These are phyloP conservation scores for Cotesia vestalis DNA, from an alignment of 1,140 invertebrate genomes.

Conservation along the genomic window DNA sequence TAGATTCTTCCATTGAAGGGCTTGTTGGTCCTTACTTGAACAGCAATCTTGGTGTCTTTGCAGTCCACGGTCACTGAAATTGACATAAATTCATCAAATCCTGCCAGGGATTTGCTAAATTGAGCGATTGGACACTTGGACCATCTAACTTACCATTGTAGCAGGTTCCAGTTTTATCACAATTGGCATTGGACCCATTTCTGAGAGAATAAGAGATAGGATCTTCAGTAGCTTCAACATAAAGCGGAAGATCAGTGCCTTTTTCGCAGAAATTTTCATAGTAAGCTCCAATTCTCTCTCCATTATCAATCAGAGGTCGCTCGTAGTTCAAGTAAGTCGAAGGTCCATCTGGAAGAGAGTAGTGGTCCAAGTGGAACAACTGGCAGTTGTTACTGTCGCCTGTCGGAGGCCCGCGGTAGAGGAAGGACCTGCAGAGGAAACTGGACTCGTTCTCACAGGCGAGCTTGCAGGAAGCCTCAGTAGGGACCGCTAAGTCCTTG, in stretches of 20 bases:
- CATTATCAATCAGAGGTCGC: slow-evolving; percentile 88
- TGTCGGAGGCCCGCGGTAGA: slow-evolving; percentile 81
- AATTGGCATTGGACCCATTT: slow-evolving; percentile 79
- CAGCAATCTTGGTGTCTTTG: slow-evolving; percentile 92
- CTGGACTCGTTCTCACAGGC: slow-evolving; percentile 93
- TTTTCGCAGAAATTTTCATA: slow-evolving; percentile 88
- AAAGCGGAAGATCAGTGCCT: not conserved
- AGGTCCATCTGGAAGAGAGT: slow-evolving; percentile 88
- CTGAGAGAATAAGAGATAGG: not conserved
- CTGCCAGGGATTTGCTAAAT: too few relatives aligned
- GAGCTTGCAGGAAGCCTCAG: slow-evolving; percentile 82
- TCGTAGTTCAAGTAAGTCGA: slow-evolving; percentile 89
- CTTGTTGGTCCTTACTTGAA: slow-evolving; percentile 90
- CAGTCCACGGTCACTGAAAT: slow-evolving; percentile 75
- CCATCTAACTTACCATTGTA: slow-evolving; percentile 80
- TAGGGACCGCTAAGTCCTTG: slow-evolving; percentile 86
- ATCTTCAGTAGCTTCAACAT: too few relatives aligned
- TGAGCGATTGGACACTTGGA: too few relatives aligned
- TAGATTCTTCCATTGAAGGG: slow-evolving; percentile 95
- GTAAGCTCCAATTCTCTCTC: slow-evolving; percentile 87
- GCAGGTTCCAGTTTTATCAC: slow-evolving; percentile 93
- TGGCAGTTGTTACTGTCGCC: slow-evolving; percentile 87
- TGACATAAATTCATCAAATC: not conserved
- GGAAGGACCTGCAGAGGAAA: slow-evolving; percentile 90
- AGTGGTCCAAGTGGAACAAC: slow-evolving; percentile 91